Evolutionary conservation across 2,113 vertebrate species (phyloP).

Genomic region (Indri indri): DNA sequence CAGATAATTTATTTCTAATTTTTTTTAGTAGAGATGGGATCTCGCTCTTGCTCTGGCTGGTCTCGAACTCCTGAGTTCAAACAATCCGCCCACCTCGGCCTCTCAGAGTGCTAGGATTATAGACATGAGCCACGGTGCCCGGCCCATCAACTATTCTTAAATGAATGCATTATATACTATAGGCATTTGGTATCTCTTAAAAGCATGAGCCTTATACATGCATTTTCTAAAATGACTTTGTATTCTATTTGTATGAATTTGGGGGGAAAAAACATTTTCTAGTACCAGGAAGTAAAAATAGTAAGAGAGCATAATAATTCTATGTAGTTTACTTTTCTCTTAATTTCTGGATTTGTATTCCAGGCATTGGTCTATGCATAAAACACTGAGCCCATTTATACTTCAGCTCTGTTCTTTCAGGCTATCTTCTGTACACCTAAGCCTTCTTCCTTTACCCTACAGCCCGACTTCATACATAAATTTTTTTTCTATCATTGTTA

Average conservation of each 20-base stretch:
- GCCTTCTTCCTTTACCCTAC: background rate
- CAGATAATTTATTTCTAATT: too few relatives aligned
- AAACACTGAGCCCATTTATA: background rate
- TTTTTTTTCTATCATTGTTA: background rate
- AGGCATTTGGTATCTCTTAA: background rate
- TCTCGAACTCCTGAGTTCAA: too few relatives aligned
- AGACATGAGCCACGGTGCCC: too few relatives aligned
- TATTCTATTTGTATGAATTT: background rate
- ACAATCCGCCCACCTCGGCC: too few relatives aligned
- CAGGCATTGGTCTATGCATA: background rate
- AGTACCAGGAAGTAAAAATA: conserved; percentile 18
- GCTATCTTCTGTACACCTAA: background rate
- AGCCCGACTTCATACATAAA: background rate
- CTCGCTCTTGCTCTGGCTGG: too few relatives aligned
- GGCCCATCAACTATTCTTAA: background rate
- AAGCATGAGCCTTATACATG: background rate
- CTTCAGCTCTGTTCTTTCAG: background rate
- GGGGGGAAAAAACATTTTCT: background rate
- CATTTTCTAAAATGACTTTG: conserved; percentile 28
- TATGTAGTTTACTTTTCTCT: background rate
- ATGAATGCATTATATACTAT: background rate
- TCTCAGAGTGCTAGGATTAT: too few relatives aligned
- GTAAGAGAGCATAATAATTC: background rate
- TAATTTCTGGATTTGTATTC: background rate
- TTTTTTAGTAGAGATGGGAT: too few relatives aligned